phyloP scores from a whole-genome alignment of 2,113 vertebrate species.

The Rafetus swinhoei region DNA sequence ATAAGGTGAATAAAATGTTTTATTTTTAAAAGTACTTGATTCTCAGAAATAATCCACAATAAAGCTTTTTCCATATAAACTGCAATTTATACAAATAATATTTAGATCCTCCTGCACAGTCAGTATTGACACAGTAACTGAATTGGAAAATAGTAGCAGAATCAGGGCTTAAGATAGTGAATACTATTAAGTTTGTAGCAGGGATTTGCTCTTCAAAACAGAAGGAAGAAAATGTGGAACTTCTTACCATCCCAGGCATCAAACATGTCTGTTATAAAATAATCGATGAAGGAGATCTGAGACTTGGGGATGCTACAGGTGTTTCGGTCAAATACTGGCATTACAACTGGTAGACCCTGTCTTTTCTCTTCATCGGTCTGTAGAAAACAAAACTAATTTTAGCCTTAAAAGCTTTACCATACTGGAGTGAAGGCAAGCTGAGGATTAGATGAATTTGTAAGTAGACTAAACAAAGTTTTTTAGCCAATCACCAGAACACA shows the following conservation, averaged over 20 bases:
- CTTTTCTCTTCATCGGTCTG: conserved; percentile 97
- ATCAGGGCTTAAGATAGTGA: not conserved
- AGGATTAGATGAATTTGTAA: not conserved
- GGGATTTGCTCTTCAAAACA: not conserved
- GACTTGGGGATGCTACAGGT: conserved; percentile 97
- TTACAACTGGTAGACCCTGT: conserved; percentile 94
- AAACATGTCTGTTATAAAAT: conserved; percentile 98
- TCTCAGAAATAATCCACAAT: not conserved
- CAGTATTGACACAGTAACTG: not conserved
- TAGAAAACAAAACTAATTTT: conserved; percentile 62
- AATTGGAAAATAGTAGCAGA: not conserved
- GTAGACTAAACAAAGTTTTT: not conserved
- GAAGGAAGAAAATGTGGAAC: not conserved
- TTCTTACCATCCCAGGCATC: conserved; percentile 95
- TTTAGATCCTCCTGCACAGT: not conserved
- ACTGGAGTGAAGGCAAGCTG: not conserved
- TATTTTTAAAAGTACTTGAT: not conserved
- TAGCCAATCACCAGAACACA: not conserved
- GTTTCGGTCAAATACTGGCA: conserved; percentile 97
- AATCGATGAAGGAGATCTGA: conserved; percentile 98
- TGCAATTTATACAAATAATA: not conserved
- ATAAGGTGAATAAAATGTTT: not conserved
- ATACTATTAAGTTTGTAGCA: not conserved
- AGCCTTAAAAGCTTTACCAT: conserved; percentile 5
- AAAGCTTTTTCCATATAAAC: not conserved